A percentile compares a stretch with the other conserved stretches of the same genome.
These are phyloP conservation scores for Schizothorax lantsangensis DNA, from an alignment of 2,797 vertebrate species.

Conservation along the genomic window DNA sequence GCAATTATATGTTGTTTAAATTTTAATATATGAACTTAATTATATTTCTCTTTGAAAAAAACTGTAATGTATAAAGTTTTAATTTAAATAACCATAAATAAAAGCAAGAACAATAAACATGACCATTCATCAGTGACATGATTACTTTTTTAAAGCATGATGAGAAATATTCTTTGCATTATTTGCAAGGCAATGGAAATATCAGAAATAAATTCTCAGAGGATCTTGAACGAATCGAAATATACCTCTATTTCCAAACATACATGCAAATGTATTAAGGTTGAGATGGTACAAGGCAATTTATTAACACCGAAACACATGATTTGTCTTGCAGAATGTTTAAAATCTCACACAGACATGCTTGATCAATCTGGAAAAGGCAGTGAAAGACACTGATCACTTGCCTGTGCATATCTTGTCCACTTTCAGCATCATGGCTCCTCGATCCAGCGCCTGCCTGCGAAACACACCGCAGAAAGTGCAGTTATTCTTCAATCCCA, in stretches of 20 bases:
- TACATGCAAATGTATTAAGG: neutral
- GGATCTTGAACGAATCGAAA: neutral
- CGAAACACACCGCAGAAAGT: slow-evolving; percentile 91
- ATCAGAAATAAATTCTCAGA: neutral
- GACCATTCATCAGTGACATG: neutral
- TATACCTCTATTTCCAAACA: neutral
- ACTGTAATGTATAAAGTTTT: neutral
- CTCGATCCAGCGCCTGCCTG: slow-evolving; percentile 86
- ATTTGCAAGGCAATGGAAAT: neutral
- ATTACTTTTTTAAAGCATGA: neutral
- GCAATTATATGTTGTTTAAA: neutral
- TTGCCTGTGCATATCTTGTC: slow-evolving; percentile 89
- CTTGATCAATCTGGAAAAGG: neutral
- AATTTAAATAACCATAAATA: neutral
- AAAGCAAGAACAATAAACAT: neutral
- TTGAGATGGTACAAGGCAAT: neutral
- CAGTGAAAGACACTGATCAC: neutral
- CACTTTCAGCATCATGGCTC: slow-evolving; percentile 84
- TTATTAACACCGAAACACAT: neutral
- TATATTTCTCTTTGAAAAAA: neutral
- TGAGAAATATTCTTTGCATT: neutral
- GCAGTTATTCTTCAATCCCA: slow-evolving; percentile 87
- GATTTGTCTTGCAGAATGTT: neutral
- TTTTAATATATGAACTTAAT: neutral
- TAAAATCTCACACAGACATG: neutral